Evolutionary conservation across 2,888 invertebrate genomes (phyloP), one percentile per base, ranked within the genome.

Genomic region (Schizotus pectinicornis): DNA sequence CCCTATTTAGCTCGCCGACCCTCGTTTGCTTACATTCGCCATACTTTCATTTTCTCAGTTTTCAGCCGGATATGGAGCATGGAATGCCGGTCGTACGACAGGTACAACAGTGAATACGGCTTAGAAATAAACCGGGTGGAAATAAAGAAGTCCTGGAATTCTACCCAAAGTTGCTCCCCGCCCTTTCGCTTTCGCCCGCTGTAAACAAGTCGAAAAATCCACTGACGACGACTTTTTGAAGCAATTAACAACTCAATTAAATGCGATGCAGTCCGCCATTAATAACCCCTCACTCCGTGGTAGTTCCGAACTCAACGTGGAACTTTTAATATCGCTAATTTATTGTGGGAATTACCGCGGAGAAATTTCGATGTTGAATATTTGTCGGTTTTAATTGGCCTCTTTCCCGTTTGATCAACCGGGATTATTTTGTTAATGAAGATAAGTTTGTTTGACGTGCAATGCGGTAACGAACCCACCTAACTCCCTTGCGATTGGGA

Each of bases 171-270:
- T 49, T 34, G 38, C 47, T 31, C 42, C 12, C 38, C 43, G 39
- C 35, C 22, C 41, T n/a, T n/a, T 45, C 22, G 47, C 51, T 45
- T 56, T 51, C 51, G 35, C 51, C 13, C 33, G 39, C 45, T 45
- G 56, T 57, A 57, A 57, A 57, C 56, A 57, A 51, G 56, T 46
- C 50, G 56, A 54, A 54, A 54, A 54, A 47, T 47, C 53, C 35
- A 47, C 8, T 36, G 52, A 47, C 51, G 22, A 5, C 22, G 42
- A 57, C 51, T 57, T 57, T 56, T 51, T 33, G 31, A 56, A 47
- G 51, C 52, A 57, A 57, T 57, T 57, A 57, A 57, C 57, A 48
- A 47, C 52, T 57, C 47, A 57, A 57, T 57, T 57, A 57, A 57
- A 57, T 46, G 35, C 51, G 51, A 42, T 51, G 45, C 32, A 30